Percentiles rank a stretch among this genome's conserved stretches.
phyloP scores from a whole-genome alignment of 2,888 invertebrate genomes.

The Galerucella nymphaeae region DNA sequence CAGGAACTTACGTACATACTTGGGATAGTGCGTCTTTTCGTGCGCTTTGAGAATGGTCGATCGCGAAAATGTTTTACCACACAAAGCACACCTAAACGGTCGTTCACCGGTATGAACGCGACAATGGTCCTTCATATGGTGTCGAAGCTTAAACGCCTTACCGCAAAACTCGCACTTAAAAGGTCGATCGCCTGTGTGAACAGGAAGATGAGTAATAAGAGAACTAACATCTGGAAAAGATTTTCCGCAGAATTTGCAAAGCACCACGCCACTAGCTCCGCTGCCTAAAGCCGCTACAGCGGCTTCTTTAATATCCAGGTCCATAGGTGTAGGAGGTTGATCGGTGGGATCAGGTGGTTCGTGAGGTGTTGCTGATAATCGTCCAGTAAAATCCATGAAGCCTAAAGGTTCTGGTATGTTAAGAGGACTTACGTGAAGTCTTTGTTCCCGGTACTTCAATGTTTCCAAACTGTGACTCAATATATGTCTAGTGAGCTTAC shows the following conservation, averaged over 20 bases:
- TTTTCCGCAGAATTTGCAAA: conserved; percentile 94
- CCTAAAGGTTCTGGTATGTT: conserved; percentile 62
- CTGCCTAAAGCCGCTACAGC: conserved; percentile 73
- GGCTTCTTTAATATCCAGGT: conserved; percentile 69
- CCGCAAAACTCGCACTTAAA: conserved; percentile 95
- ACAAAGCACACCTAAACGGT: conserved; percentile 88
- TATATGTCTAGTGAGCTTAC: conserved; percentile 90
- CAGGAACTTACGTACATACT: conserved; percentile 89
- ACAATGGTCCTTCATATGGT: conserved; percentile 96
- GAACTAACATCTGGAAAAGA: conserved; percentile 91
- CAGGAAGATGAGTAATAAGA: conserved; percentile 87
- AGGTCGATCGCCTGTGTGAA: conserved; percentile 90
- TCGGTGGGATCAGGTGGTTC: conserved; percentile 67
- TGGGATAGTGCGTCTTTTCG: conserved; percentile 93
- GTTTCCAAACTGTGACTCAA: conserved; percentile 89
- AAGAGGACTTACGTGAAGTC: conserved; percentile 66
- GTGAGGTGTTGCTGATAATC: conserved; percentile 59
- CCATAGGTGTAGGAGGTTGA: conserved; percentile 69
- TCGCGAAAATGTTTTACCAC: conserved; percentile 91
- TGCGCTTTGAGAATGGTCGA: conserved; percentile 92
- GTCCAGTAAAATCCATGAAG: conserved; percentile 63
- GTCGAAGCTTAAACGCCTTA: conserved; percentile 90
- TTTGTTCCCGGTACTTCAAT: conserved; percentile 83
- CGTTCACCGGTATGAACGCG: conserved; percentile 92
- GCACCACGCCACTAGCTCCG: conserved; percentile 71